Conservation (phyloP, 2,113 vertebrate species). For the Python bivittatus region DNA sequence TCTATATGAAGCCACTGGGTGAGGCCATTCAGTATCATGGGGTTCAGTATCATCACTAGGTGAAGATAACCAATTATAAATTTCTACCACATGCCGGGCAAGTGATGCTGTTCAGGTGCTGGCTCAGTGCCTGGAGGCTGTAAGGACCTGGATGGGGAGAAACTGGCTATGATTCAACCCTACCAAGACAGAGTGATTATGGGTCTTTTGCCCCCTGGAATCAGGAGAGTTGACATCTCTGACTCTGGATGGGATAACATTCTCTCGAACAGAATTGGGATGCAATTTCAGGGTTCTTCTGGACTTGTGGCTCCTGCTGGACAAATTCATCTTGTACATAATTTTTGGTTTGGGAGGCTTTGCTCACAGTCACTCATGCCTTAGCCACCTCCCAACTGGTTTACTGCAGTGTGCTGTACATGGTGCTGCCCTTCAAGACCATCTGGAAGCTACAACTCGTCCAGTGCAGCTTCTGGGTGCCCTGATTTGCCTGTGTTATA, state of each 20-base stretch:
- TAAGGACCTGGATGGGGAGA: not conserved
- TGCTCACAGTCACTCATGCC: not conserved
- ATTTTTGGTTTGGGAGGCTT: not conserved
- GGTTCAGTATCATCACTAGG: not conserved
- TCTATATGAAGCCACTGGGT: too few species aligned
- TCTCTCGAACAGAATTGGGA: not conserved
- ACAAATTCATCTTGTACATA: not conserved
- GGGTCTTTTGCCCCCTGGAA: not conserved
- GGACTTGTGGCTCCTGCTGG: not conserved
- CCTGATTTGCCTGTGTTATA: not conserved
- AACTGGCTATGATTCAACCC: not conserved
- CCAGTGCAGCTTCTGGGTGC: not conserved
- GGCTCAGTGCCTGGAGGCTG: not conserved
- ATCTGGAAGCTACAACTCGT: too few species aligned
- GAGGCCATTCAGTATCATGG: not conserved
- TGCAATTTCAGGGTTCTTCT: not conserved
- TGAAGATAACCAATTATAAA: not conserved
- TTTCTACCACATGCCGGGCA: not conserved
- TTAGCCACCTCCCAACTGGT: not conserved
- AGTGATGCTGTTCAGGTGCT: not conserved
- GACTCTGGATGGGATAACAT: not conserved
- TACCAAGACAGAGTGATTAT: not conserved
- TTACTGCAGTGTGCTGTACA: not conserved
- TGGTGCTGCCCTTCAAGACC: not conserved
- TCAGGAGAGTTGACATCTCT: not conserved